Base-by-base conservation (phyloP, 2,888 invertebrate species). In the Lottia scabra region DNA sequence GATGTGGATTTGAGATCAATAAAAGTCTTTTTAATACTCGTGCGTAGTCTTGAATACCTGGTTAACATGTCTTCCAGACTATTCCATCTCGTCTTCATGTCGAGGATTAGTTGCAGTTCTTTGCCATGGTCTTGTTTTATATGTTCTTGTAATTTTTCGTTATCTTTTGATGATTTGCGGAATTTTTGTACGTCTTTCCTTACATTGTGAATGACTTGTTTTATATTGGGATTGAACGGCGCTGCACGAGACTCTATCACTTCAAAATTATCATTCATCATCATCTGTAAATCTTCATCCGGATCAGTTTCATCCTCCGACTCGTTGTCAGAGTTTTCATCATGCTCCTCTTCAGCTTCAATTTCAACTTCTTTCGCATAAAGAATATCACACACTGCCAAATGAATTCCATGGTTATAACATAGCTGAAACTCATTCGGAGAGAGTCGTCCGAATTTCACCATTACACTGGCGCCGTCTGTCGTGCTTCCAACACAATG, bases 341-440 rank as follows among this genome's bases (percentile, higher is more conserved):
- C 56, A 19, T 23, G n/a, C n/a, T 56, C 56, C n/a, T 56, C 56
- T 56, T 56, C 56, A 8, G n/a, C 56, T 56, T 56, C 56, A 56
- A 19, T 23, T 19, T 56, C 56, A 8, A 56, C 56, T 56, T 56
- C n/a, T n/a, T 56, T 56, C 56, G n/a, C 23, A 23, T 56, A 56
- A 56, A 56, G 56, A n/a, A 56, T 23, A 56, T 56, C 56, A 56
- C 56, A n/a, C n/a, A 56, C 56, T 5, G 56, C 56, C 23, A 56
- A 23, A 23, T 56, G 56, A 23, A 56, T 56, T 56, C 23, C 56
- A 56, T 56, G 56, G 56, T 23, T 56, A 23, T 56, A 56, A 23
- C 56, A 56, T 5, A 56, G n/a, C n/a, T 19, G n/a, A 56, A 19
- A 56, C 23, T 19, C 23, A n/a, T n/a, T n/a, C n/a, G n/a, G n/a